phyloP scores from a whole-genome alignment of 2,888 invertebrate genomes.

The Hypena proboscidalis region DNA sequence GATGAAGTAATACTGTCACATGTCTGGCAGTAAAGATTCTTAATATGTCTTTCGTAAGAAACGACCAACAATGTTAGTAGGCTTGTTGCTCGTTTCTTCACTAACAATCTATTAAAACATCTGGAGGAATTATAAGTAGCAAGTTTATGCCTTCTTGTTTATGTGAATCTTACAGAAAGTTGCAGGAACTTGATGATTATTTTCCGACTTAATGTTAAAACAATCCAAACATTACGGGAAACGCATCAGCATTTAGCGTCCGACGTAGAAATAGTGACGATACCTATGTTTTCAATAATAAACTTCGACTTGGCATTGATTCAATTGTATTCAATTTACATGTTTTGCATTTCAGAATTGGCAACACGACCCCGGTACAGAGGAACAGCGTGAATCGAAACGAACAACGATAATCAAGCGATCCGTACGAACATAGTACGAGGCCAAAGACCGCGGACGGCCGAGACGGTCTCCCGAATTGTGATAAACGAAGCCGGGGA shows the following conservation, averaged over 20 bases:
- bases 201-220: too few relatives aligned
- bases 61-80: too few relatives aligned
- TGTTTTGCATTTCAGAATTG: conserved; percentile 69
- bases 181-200: too few relatives aligned
- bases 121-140: too few relatives aligned
- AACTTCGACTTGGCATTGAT: conserved; percentile 37
- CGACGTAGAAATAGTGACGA: conserved; percentile 14
- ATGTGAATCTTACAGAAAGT: too few relatives aligned
- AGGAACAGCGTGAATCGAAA: conserved; percentile 56
- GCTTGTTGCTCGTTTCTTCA: too few relatives aligned
- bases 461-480: conserved; percentile 71
- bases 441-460: conserved; percentile 82
- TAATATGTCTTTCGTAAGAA: too few relatives aligned
- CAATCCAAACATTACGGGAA: background rate
- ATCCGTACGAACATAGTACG: conserved; percentile 63
- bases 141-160: too few relatives aligned
- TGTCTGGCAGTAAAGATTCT: too few relatives aligned
- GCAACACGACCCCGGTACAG: conserved; percentile 53
- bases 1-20: background rate
- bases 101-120: too few relatives aligned
- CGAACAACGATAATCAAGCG: conserved; percentile 55
- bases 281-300: conserved; percentile 25
- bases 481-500: conserved; percentile 72
- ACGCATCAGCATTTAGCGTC: conserved; percentile 11
- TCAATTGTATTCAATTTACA: conserved; percentile 44